Percentiles rank a stretch among this genome's conserved stretches.
Conservation (phyloP, 2,113 vertebrate species). For the Isichthys henryi region DNA sequence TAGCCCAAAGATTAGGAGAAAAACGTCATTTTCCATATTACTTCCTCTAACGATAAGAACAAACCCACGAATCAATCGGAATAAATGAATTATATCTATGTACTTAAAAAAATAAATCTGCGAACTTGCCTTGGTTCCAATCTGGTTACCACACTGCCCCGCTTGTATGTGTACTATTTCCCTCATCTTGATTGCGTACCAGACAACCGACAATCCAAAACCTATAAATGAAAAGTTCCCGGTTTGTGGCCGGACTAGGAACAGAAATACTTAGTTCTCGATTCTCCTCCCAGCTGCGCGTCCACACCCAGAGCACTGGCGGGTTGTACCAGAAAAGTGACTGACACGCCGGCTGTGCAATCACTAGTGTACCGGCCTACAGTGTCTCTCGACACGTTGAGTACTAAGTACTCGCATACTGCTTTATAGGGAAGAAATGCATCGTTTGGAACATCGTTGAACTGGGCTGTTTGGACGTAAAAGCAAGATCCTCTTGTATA, state of each 20-base stretch:
- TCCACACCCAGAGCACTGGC: constrained; percentile 30
- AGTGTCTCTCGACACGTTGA: no score
- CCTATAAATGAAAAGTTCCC: neutral
- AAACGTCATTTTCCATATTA: neutral
- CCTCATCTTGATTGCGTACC: constrained; percentile 59
- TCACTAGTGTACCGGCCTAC: neutral
- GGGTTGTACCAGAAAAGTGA: neutral
- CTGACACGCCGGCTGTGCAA: constrained; percentile 19
- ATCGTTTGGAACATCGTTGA: neutral
- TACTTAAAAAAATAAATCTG: neutral
- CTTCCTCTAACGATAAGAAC: neutral
- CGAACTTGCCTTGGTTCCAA: constrained; percentile 76
- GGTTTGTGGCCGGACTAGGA: neutral
- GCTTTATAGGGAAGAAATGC: neutral
- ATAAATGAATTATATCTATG: neutral
- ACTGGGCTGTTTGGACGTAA: neutral
- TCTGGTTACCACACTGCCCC: constrained; percentile 89
- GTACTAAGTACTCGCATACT: no score
- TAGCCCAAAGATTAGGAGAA: neutral
- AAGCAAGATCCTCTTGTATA: neutral
- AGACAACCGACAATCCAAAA: neutral
- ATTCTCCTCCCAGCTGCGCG: constrained; percentile 15
- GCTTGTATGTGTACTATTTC: constrained; percentile 91
- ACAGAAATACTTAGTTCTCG: neutral
- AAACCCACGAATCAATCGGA: neutral